Evolutionary conservation across 64 coral and sea anemone species (phyloP).

Genomic region (Pocillopora damicornis): DNA sequence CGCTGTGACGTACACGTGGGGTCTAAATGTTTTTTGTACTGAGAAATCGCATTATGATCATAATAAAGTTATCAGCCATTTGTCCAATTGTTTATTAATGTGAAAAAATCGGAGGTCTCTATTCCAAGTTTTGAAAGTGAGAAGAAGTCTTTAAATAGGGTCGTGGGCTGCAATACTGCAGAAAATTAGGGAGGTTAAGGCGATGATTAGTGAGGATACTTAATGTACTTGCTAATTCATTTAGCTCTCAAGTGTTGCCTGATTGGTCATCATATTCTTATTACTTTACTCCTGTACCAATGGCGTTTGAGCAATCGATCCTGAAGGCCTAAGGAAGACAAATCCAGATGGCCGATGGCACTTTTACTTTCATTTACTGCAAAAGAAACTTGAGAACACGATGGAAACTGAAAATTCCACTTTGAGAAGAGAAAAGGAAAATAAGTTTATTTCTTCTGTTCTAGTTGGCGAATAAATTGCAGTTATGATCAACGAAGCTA

Average conservation of each 20-base stretch:
- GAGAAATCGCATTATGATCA: constrained; percentile 52
- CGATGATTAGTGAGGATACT: too few relatives aligned
- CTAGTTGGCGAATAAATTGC: background rate
- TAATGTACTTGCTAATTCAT: too few relatives aligned
- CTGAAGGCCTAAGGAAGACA: background rate
- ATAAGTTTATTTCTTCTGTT: background rate
- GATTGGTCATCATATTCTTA: constrained; percentile 32
- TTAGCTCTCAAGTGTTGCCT: background rate
- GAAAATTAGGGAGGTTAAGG: too few relatives aligned
- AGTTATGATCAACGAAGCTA: background rate
- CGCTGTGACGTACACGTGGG: constrained; percentile 87
- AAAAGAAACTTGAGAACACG: background rate
- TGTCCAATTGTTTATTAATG: background rate
- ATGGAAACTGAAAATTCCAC: background rate
- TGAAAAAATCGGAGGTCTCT: background rate
- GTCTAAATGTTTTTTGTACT: constrained; percentile 18
- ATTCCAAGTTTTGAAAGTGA: too few relatives aligned
- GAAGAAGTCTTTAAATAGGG: too few relatives aligned
- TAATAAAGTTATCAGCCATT: fast-evolving
- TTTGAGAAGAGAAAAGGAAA: background rate
- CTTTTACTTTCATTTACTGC: background rate
- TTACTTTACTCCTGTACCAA: constrained; percentile 5
- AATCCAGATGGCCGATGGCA: constrained; percentile 20
- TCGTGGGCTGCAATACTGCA: too few relatives aligned
- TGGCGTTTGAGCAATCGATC: constrained; percentile 29